Base-by-base conservation (phyloP, 2,113 vertebrate genomes). In the Calonectris borealis region DNA sequence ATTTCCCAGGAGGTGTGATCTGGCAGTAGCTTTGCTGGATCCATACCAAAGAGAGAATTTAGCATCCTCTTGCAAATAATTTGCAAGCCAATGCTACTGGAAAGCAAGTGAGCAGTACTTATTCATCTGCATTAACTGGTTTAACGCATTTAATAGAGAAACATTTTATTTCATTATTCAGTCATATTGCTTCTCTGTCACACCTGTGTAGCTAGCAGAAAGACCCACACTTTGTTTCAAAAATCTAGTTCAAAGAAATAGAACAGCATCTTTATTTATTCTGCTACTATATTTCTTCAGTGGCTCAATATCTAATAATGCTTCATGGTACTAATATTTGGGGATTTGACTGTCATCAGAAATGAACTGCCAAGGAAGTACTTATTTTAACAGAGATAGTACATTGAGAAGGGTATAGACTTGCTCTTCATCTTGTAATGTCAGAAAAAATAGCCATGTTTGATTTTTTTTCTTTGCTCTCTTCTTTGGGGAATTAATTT, bases 361-460 rank as follows among this genome's bases (percentile, higher is more conserved):
- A 97, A 96, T 86, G 92, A 97, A 89, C 93, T 92, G 94, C 83
- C 29, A 77, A 94, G 83, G 71, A 58, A 75, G 78, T 93, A 80
- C 91, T 97, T 96, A 92, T 95, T 97, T 91, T 91, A 97, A 95
- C 96, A 97, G 96, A 95, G 95, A 86, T 38, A 84, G 88, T 83
- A 21, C 76, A 87, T 79, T 87, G 97, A 97, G 97, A 94, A 96
- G 94, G 90, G 84, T 95, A 78, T 92, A 91, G 97, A 91, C 93
- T 96, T 48, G 69, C 57, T 93, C 92, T 98, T 97, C 96, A 75
- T 92, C 96, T 97, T 95, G 95, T 95, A 83, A 96, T 97, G 97
- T 98, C 98, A 98, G 90, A 97, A 98, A 97, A 96, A 97, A 97
- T 96, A 97, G 97, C 96, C 96, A 83, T 78, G 69, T 97, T 98